Evolutionary conservation across 1,140 invertebrate genomes (phyloP), one percentile per base, ranked within the genome.

Genomic region (Hypothenemus hampei): DNA sequence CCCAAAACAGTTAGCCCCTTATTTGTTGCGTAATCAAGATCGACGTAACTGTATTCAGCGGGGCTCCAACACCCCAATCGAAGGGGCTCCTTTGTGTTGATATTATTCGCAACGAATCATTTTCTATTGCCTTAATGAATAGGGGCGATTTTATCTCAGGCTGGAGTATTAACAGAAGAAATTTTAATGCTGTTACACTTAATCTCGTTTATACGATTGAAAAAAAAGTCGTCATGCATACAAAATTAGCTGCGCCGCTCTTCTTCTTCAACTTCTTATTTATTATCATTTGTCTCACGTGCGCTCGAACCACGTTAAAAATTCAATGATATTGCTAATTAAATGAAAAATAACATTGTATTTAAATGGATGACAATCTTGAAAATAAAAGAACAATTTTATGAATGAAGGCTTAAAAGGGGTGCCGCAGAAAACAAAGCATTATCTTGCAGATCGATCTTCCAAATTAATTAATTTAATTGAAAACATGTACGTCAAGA

Each of bases 1-100:
- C 55, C 54, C 51, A 55, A 62, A 46, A 59, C 54, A 36, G 54
- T 62, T 62, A 54, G 51, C 61, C 58, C 59, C 55, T 62, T 62
- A 62, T 60, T 59, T 60, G 58, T 62, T 62, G 51, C 61, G 58
- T 62, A 62, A 62, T 60, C 55, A 62, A 62, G 55, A 60, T 62
- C 51, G 44, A 46, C 51, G 20, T 56, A 54, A 54, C 43, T 46
- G 49, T 40, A 22, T 61, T 58, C 51, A 50, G 54, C 22, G 40
- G 50, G 47, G 58, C 54, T 47, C 37, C 58, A 48, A 53, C 61
- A 60, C 61, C 61, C 61, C 52, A 47, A 59, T 29, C 40, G 41
- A 21, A 52, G 47, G 44, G 33, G 22, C 20, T 54, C 39, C 57
- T 57, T 53, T 46, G 36, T 62, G 58, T 62, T 62, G 59, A 59